Conservation (phyloP, 2,113 vertebrate species). For the Recurvirostra avosetta region DNA sequence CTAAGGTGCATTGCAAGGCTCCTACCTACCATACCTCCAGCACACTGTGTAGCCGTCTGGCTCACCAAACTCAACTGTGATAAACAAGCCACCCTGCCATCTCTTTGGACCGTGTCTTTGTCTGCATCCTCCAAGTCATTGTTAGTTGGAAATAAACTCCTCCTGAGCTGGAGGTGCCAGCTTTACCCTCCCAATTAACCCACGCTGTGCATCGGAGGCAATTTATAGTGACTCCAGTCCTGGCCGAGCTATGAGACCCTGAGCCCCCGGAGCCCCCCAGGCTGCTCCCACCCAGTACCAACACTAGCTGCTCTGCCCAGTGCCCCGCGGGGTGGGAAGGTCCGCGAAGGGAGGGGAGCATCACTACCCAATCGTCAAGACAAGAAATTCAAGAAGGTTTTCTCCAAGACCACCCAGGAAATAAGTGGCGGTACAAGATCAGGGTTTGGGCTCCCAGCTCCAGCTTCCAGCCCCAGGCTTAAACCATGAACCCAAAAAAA, state of each 20-base stretch:
- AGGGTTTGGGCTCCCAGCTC: not conserved
- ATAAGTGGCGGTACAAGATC: not conserved
- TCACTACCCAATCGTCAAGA: not conserved
- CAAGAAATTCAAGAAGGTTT: not conserved
- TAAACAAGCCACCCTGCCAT: not conserved
- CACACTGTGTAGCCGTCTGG: not conserved
- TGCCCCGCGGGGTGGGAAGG: not conserved
- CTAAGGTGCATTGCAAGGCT: not conserved
- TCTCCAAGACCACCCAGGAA: conserved; percentile 17
- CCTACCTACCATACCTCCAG: not conserved
- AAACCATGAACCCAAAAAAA: not conserved
- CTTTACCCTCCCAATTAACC: not conserved
- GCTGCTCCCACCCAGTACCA: not conserved
- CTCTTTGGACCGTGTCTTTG: not conserved
- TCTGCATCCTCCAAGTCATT: not conserved
- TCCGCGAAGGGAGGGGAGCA: not conserved
- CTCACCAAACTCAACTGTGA: not conserved
- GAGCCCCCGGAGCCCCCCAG: not conserved
- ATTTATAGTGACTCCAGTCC: not conserved
- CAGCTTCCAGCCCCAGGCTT: not conserved
- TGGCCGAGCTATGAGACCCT: not conserved
- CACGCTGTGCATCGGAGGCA: fast-evolving
- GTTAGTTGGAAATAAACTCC: not conserved
- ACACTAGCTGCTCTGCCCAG: not conserved
- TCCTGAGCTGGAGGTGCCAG: not conserved